Conservation (phyloP, 2,113 vertebrate genomes). For the Lethenteron reissneri region DNA sequence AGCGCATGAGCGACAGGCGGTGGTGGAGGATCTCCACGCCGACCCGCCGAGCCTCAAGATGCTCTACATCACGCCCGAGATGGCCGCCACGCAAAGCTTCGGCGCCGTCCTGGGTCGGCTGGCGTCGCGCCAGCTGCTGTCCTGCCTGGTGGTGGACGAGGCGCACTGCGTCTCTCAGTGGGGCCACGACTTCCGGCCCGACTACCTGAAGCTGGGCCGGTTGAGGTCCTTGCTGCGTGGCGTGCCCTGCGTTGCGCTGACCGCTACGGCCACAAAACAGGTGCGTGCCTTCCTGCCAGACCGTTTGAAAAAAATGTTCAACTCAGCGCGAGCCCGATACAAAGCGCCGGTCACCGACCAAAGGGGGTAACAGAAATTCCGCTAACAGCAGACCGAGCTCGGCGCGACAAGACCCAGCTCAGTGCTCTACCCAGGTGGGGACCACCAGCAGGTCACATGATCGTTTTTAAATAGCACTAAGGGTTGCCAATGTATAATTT, state of each 20-base stretch:
- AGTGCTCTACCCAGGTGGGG: no score
- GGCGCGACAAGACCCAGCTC: no score
- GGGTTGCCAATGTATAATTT: no score
- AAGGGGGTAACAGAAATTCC: no score
- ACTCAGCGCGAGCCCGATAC: no score
- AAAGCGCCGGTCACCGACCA: no score
- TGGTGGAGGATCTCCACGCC: constrained; percentile 44
- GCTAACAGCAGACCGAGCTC: no score
- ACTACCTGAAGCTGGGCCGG: constrained; percentile 61
- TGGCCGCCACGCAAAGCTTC: constrained; percentile 62
- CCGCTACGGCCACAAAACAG: constrained; percentile 54
- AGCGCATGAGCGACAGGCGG: constrained; percentile 32
- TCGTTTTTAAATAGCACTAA: no score
- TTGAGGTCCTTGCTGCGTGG: constrained; percentile 32
- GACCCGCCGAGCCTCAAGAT: constrained; percentile 53
- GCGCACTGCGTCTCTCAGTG: constrained; percentile 94
- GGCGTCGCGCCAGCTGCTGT: constrained; percentile 39
- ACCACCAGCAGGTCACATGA: no score
- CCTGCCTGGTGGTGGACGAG: constrained; percentile 72
- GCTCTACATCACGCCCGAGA: constrained; percentile 83
- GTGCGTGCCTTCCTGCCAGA: background rate
- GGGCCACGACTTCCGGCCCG: constrained; percentile 87
- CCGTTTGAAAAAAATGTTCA: no score
- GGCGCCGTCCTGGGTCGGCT: constrained; percentile 47
- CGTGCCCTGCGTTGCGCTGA: constrained; percentile 55